phyloP scores from a whole-genome alignment of 2,888 invertebrate genomes.

The Hypolimnas misippus region DNA sequence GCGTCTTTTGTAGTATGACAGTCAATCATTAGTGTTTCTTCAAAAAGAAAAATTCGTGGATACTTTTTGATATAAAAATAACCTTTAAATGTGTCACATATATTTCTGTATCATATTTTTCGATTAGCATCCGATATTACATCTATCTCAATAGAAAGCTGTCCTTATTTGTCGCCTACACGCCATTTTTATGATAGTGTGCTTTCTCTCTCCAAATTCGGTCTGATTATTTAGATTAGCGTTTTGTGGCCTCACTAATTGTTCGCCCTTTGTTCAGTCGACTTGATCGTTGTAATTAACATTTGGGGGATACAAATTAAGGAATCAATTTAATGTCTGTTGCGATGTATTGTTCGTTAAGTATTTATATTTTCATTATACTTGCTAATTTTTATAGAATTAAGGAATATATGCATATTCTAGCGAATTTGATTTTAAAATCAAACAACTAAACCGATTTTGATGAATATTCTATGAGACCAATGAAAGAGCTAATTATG shows the following conservation, averaged over 20 bases:
- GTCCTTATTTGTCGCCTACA: slow-evolving; percentile 19
- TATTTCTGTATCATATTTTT: neutral
- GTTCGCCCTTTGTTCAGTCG: slow-evolving; percentile 10
- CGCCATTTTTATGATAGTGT: slow-evolving; percentile 11
- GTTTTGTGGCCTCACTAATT: slow-evolving; percentile 7
- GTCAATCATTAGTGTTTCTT: too few species aligned
- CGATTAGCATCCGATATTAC: neutral
- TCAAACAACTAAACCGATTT: too few species aligned
- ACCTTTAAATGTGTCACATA: too few species aligned
- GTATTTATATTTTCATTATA: neutral
- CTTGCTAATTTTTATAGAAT: neutral
- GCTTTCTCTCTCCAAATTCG: slow-evolving; percentile 28
- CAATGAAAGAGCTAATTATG: too few species aligned
- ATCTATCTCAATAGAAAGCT: slow-evolving; percentile 4
- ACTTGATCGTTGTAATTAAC: slow-evolving; percentile 5
- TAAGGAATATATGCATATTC: too few species aligned
- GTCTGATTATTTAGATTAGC: slow-evolving; percentile 11
- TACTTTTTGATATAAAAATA: too few species aligned
- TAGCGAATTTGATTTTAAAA: too few species aligned
- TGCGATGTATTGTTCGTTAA: neutral
- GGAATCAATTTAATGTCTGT: neutral
- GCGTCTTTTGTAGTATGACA: too few species aligned
- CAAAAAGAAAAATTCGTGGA: too few species aligned
- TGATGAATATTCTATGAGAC: too few species aligned
- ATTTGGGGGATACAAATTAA: slow-evolving; percentile 18